Evolutionary conservation across 2,797 vertebrate genomes (phyloP).

Genomic region (Spinus pinus): DNA sequence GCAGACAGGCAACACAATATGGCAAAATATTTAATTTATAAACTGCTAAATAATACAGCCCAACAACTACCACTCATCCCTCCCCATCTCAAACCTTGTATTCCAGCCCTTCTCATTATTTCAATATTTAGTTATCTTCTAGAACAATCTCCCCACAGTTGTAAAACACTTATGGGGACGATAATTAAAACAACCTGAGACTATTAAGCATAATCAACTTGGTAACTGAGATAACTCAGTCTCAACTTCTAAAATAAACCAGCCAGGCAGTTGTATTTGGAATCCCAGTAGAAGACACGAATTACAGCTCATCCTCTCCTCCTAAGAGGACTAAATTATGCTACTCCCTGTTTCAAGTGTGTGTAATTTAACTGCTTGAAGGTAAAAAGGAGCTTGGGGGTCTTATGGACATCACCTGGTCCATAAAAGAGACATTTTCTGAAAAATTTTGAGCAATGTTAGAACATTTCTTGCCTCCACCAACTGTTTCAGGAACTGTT

Average conservation of each 20-base stretch:
- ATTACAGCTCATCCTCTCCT: not conserved
- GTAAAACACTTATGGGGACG: not conserved
- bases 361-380: not conserved
- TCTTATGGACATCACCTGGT: not conserved
- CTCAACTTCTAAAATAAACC: not conserved
- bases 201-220: not conserved
- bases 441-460: not conserved
- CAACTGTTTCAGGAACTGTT: not conserved
- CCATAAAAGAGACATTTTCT: not conserved
- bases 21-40: not conserved
- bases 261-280: not conserved
- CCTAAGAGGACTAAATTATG: not conserved
- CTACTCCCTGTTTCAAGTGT: not conserved
- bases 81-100: not conserved
- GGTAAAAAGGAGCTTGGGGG: not conserved
- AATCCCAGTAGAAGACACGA: not conserved
- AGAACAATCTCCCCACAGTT: not conserved
- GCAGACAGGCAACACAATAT: not conserved
- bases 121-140: not conserved
- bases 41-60: not conserved
- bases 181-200: not conserved
- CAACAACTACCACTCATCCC: not conserved
- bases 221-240: not conserved
- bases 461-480: not conserved
- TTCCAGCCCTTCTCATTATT: not conserved